Evolutionary conservation across 2,113 vertebrate species (phyloP).

Genomic region (Pandion haliaetus): DNA sequence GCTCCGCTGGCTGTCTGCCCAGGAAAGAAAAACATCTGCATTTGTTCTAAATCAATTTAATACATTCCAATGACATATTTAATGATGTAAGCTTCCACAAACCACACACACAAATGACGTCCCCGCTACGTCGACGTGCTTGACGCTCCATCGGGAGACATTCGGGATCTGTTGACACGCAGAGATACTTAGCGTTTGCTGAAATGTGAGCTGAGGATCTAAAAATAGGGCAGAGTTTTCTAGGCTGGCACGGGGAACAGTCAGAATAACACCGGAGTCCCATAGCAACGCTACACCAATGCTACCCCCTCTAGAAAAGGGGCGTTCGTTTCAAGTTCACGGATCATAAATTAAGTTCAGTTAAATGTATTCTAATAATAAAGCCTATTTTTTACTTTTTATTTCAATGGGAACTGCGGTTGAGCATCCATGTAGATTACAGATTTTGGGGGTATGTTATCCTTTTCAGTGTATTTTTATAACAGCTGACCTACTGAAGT

Average conservation of each 20-base stretch:
- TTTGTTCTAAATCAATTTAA: background rate
- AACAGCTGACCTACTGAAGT: background rate
- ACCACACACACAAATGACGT: background rate
- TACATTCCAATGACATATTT: background rate
- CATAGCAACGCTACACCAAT: background rate
- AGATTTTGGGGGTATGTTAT: background rate
- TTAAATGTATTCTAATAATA: background rate
- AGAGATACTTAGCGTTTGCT: background rate
- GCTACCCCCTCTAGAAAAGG: background rate
- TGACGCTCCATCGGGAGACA: background rate
- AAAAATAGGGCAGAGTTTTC: slow-evolving; percentile 69
- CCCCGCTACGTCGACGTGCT: background rate
- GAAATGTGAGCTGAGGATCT: slow-evolving; percentile 62
- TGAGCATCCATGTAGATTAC: background rate
- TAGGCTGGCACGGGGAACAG: background rate
- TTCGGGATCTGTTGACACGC: slow-evolving; percentile 46
- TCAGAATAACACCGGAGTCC: slow-evolving; percentile 16
- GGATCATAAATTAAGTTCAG: background rate
- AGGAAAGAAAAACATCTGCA: background rate
- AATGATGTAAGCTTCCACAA: background rate
- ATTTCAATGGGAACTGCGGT: background rate
- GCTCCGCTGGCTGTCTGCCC: background rate
- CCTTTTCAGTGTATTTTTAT: background rate
- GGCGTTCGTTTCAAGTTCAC: background rate
- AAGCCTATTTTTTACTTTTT: background rate